Evolutionary conservation across 2,888 invertebrate genomes (phyloP).

Genomic region (Anthophora plumipes): DNA sequence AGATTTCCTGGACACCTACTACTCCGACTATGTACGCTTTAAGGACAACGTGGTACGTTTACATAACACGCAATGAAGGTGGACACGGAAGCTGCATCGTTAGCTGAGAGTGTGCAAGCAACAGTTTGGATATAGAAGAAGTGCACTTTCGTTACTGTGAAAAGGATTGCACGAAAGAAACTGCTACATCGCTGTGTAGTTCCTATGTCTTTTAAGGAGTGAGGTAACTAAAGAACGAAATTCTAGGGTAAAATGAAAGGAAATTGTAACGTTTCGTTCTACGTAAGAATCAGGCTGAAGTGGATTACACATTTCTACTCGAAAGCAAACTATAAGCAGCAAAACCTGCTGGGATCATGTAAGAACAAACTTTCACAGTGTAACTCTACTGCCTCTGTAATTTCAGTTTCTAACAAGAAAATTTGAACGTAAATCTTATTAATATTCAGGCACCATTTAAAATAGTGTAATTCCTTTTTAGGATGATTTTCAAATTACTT

Average conservation of each 20-base stretch:
- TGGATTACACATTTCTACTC: too few species aligned
- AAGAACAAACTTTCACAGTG: too few species aligned
- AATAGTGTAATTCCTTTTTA: too few species aligned
- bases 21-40: constrained; percentile 12
- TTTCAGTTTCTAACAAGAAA: too few species aligned
- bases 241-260: background rate
- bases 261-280: background rate
- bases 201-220: background rate
- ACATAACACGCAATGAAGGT: constrained; percentile 32
- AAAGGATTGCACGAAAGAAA: constrained; percentile 4
- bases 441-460: too few species aligned
- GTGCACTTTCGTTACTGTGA: constrained; percentile 3
- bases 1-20: constrained; percentile 4
- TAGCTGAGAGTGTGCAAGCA: constrained; percentile 14
- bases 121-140: constrained; percentile 16
- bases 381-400: too few species aligned
- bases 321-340: too few species aligned
- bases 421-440: too few species aligned
- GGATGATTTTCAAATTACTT: too few species aligned
- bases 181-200: background rate
- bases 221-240: background rate
- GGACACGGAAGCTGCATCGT: constrained; percentile 1
- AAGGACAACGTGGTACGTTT: constrained; percentile 30
- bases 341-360: too few species aligned
- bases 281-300: background rate